Conservation (phyloP, 1,140 invertebrate species). For the Antheraea mylitta region DNA sequence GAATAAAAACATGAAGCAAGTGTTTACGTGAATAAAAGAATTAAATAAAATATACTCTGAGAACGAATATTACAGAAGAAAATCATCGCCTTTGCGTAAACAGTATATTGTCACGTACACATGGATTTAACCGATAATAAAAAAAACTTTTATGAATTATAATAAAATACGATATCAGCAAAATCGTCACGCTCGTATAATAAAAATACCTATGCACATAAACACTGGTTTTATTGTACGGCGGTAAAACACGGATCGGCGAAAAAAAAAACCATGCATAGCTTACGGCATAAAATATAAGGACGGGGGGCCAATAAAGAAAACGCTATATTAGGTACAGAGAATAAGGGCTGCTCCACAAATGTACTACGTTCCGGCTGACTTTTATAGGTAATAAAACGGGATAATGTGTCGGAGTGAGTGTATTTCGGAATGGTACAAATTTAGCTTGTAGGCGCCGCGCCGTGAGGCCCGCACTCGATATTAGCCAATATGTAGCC, state of each 20-base stretch:
- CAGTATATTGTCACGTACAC: not conserved
- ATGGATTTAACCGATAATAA: conserved; percentile 20
- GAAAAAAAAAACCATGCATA: conserved; percentile 68
- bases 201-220: conserved; percentile 46
- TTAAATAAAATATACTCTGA: too few species aligned
- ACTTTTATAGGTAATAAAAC: conserved; percentile 77
- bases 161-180: conserved; percentile 55
- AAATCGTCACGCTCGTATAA: conserved; percentile 48
- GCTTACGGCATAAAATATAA: conserved; percentile 60
- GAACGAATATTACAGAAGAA: too few species aligned
- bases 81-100: too few species aligned
- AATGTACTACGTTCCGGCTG: conserved; percentile 71
- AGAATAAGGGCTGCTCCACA: conserved; percentile 49
- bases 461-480: conserved; percentile 23
- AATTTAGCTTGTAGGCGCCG: conserved; percentile 66
- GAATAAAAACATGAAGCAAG: too few species aligned
- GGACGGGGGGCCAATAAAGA: conserved; percentile 54
- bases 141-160: conserved; percentile 51
- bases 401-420: conserved; percentile 73
- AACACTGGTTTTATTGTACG: conserved; percentile 62
- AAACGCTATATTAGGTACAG: conserved; percentile 50
- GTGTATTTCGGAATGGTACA: conserved; percentile 75
- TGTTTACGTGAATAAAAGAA: too few species aligned
- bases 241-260: conserved; percentile 61
- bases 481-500: conserved; percentile 44